These are phyloP conservation scores for Macquaria ambigua DNA, from an alignment of 2,113 vertebrate species.

Conservation along the genomic window DNA sequence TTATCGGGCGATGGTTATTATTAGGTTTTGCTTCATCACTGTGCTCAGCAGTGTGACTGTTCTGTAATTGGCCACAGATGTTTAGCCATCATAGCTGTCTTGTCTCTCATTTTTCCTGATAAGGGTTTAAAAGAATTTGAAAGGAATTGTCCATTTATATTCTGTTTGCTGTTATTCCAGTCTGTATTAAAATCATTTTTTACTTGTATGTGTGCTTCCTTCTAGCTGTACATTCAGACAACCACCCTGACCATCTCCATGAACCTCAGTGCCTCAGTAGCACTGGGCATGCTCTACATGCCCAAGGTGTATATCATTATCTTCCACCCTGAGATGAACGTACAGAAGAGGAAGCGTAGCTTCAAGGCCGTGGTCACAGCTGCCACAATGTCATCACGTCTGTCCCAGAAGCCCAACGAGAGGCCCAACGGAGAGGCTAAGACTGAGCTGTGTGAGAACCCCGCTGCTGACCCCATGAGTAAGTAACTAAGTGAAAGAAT, in stretches of 20 bases:
- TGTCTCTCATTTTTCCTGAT: slow-evolving; percentile 38
- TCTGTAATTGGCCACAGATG: slow-evolving; percentile 52
- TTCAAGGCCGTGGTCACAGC: slow-evolving; percentile 98
- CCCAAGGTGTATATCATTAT: slow-evolving; percentile 99
- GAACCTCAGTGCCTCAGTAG: slow-evolving; percentile 98
- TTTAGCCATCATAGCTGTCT: slow-evolving; percentile 36
- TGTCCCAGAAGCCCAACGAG: slow-evolving; percentile 94
- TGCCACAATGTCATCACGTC: slow-evolving; percentile 94
- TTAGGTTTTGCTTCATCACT: slow-evolving; percentile 47
- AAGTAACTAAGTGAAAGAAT: slow-evolving; percentile 76
- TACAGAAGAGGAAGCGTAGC: slow-evolving; percentile 96
- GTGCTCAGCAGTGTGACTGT: slow-evolving; percentile 44
- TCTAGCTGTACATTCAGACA: slow-evolving; percentile 97
- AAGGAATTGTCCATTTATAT: not conserved
- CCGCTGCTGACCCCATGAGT: slow-evolving; percentile 84
- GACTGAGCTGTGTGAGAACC: slow-evolving; percentile 95
- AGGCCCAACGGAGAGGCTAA: slow-evolving; percentile 96
- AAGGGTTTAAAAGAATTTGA: slow-evolving; percentile 20
- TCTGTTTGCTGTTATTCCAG: slow-evolving; percentile 1
- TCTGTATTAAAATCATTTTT: slow-evolving; percentile 13
- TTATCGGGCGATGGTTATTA: slow-evolving; percentile 50
- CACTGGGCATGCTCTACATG: slow-evolving; percentile 98
- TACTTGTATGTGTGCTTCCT: slow-evolving; percentile 62
- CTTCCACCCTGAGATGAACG: slow-evolving; percentile 96
- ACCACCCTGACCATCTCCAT: slow-evolving; percentile 98